Base-by-base conservation (phyloP, 1,140 invertebrate species). In the Sitobion miscanthi region DNA sequence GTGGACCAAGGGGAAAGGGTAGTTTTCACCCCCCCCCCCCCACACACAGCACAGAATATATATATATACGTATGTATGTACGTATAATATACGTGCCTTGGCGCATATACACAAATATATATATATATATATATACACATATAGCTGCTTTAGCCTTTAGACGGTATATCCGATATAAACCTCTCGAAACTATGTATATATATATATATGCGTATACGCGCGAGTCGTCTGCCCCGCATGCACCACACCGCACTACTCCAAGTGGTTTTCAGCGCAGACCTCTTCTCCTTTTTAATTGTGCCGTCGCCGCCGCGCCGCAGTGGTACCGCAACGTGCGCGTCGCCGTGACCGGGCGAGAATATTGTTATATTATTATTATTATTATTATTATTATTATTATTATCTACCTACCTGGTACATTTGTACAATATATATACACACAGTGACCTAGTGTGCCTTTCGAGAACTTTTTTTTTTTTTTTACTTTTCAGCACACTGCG, bases 321-420 rank as follows among this genome's bases (percentile, higher is more conserved):
- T 88, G 30, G 45, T 88, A 52, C 86, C 86, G 86, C 86, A 88
- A 88, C 86, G 86, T n/a, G 86, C 83, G 83, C 83, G 25, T 86
- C 83, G 83, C 83, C 83, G 83, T 86, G 83, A 86, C 83, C 83
- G 42, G 83, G 47, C 83, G 42, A 42, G 83, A 86, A 86, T 83
- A 83, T 83, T 83, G 62, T 77, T 77, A 77, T 6, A 77, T 77
- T 38, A 83, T 83, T 82, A 82, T 77, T 82, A 69, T 54, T 54
- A 20, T 49, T 30, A 62, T 62, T 77, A 77, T 77, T 14, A 69
- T 69, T 82, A 82, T 82, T 77, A 77, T 54, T 57, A 69, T 69
- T n/a, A 77, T n/a, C n/a, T 77, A 77, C 62, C 62, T 77, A 77
- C 35, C 77, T 35, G 35, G 25, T 42, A 86, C 83, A 42, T 86